These are phyloP conservation scores for Polia nebulosa DNA, from an alignment of 2,888 invertebrate species.

Conservation along the genomic window DNA sequence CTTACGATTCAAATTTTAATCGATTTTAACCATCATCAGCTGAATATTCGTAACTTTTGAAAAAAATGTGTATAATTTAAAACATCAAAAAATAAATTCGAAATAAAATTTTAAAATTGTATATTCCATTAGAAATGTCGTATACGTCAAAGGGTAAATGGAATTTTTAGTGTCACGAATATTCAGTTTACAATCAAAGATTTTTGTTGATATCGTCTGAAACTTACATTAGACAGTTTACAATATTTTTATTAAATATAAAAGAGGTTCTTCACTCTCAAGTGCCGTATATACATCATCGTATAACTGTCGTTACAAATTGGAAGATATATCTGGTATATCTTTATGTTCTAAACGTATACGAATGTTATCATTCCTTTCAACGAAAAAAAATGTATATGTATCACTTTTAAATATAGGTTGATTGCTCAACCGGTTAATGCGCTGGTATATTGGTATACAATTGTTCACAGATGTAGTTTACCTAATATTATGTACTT, in stretches of 20 bases:
- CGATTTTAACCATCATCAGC: constrained; percentile 75
- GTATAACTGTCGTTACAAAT: constrained; percentile 88
- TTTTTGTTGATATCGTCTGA: constrained; percentile 81
- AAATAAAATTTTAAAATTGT: constrained; percentile 61
- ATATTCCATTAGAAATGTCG: constrained; percentile 65
- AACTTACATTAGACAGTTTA: constrained; percentile 88
- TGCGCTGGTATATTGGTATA: constrained; percentile 89
- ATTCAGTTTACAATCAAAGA: constrained; percentile 68
- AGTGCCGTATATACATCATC: constrained; percentile 89
- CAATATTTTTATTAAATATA: constrained; percentile 89
- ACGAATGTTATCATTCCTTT: constrained; percentile 92
- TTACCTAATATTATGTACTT: constrained; percentile 86
- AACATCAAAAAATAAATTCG: constrained; percentile 61
- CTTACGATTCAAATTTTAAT: constrained; percentile 82
- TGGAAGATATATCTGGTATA: constrained; percentile 87
- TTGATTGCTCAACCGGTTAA: constrained; percentile 83
- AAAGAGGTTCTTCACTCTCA: constrained; percentile 87
- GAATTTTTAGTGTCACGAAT: constrained; percentile 66
- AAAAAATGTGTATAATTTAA: constrained; percentile 51
- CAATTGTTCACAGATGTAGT: constrained; percentile 89
- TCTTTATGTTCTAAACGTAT: constrained; percentile 92
- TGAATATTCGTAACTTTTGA: constrained; percentile 70
- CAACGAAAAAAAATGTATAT: constrained; percentile 87
- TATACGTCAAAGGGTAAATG: constrained; percentile 61
- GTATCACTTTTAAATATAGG: constrained; percentile 86